Percentiles rank a stretch among this genome's conserved stretches.
Evolutionary conservation across 92 coral and sea anemone species (phyloP).

Genomic region (Epizoanthus stellaris): DNA sequence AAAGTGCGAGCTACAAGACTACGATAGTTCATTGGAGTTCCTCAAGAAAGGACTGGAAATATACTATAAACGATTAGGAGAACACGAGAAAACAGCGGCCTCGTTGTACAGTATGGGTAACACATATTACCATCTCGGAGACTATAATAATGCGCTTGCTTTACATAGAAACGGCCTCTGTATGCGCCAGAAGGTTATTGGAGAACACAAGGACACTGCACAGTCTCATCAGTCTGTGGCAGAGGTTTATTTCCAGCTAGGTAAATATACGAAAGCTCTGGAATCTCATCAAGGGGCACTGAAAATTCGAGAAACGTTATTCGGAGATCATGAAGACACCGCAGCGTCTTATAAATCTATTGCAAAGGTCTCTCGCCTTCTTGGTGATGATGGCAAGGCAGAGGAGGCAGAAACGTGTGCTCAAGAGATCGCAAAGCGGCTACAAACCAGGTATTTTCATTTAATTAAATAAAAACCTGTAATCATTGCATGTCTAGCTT

Average conservation of each 20-base stretch:
- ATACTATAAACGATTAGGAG: background rate
- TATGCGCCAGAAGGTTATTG: background rate
- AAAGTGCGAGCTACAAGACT: background rate
- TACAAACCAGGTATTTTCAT: too few species aligned
- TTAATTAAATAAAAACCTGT: too few species aligned
- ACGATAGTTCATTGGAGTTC: background rate
- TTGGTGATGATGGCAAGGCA: too few species aligned
- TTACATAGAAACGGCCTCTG: background rate
- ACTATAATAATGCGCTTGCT: background rate
- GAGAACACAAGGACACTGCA: background rate
- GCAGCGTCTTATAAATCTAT: background rate
- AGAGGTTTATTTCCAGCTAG: background rate
- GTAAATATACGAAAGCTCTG: background rate
- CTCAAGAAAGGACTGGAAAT: background rate
- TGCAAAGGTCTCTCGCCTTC: too few species aligned
- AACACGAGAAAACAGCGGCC: background rate
- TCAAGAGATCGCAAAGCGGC: too few species aligned
- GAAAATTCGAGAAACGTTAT: background rate
- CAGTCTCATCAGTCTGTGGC: background rate
- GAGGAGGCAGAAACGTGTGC: too few species aligned
- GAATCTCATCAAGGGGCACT: background rate
- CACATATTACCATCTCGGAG: background rate
- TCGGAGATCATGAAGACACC: background rate
- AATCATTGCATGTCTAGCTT: too few species aligned
- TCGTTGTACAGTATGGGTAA: background rate